Base-by-base conservation (phyloP, 2,113 vertebrate genomes). In the Nothobranchius kuhntae region DNA sequence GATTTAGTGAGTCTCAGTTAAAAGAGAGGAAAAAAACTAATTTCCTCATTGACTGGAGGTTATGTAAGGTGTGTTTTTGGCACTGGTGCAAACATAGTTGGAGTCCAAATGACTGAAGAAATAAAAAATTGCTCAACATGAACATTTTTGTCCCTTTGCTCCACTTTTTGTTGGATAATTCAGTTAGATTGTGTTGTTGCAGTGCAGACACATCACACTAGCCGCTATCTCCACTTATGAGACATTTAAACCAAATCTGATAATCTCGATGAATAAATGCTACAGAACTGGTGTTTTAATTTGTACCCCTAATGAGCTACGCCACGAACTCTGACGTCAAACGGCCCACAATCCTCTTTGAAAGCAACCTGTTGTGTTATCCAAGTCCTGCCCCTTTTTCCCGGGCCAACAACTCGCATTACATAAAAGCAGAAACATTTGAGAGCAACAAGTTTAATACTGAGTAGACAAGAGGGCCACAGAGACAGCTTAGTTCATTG, bases 1-100 rank as follows among this genome's bases (percentile, higher is more conserved):
- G 71, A 73, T 85, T 83, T 86, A 75, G 71, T 80, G 86, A 88
- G 64, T 86, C 76, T 83, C 40, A 10, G 44, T 66, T 64, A 51
- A 73, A 73, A 53, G 53, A 51, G 61, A 58, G 57, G 81, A 74
- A 61, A 74, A 59, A 65, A 72, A 73, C 48, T 78, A 64, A 61
- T 78, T 68, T 81, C 60, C 59, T 85, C 57, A 56, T 48, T 78
- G 78, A 90, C 71, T 70, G 46, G 61, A 77, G 82, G 52, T 86
- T 82, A 80, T 81, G 68, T 77, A 87, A 65, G 3, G 44, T 52
- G 58, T 63, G 55, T 50, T 82, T 87, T 89, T 88, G 21, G 85
- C 77, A 86, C 84, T 87, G 81, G 77, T 53, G 61, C 51, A 0
- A 61, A 73, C 26, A 62, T 74, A 53, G 47, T 73, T 74, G 35